A percentile compares a stretch with the other conserved stretches of the same genome.
These are phyloP conservation scores for human DNA, from an alignment of 2,113 vertebrate genomes.

Conservation along the genomic window DNA sequence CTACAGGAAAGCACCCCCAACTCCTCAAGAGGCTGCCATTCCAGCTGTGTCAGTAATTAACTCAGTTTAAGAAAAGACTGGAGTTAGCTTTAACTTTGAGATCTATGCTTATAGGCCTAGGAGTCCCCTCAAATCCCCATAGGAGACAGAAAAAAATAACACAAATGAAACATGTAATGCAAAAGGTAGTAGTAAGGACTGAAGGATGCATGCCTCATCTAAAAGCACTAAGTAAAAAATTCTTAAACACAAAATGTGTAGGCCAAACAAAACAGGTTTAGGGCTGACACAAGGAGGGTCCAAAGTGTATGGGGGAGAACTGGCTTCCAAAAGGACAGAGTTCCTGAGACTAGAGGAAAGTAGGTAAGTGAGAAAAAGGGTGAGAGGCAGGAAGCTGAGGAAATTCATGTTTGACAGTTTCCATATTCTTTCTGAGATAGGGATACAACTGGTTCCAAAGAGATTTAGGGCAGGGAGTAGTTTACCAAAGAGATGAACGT, in stretches of 20 bases:
- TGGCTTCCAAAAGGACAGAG: not conserved
- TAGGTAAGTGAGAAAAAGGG: not conserved
- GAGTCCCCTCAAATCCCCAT: not conserved
- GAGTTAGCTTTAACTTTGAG: not conserved
- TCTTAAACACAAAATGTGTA: not conserved
- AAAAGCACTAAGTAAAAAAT: not conserved
- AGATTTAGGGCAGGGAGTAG: not conserved
- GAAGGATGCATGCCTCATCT: not conserved
- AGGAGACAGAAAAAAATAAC: not conserved
- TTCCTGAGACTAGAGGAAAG: not conserved
- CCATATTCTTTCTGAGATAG: not conserved
- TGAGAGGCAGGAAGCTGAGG: not conserved
- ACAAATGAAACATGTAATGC: not conserved
- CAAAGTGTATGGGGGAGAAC: not conserved
- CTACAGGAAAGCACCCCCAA: not conserved
- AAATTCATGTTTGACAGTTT: not conserved
- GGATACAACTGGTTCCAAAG: not conserved
- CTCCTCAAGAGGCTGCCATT: not conserved
- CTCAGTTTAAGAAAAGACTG: not conserved
- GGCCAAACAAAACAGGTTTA: not conserved
- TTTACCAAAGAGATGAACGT: not conserved
- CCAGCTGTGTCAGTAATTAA: not conserved
- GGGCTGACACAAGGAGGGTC: not conserved
- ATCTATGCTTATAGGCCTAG: not conserved
- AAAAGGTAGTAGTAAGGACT: not conserved